Conservation (phyloP, 2,888 invertebrate species). For the Drosophila mulleri region DNA sequence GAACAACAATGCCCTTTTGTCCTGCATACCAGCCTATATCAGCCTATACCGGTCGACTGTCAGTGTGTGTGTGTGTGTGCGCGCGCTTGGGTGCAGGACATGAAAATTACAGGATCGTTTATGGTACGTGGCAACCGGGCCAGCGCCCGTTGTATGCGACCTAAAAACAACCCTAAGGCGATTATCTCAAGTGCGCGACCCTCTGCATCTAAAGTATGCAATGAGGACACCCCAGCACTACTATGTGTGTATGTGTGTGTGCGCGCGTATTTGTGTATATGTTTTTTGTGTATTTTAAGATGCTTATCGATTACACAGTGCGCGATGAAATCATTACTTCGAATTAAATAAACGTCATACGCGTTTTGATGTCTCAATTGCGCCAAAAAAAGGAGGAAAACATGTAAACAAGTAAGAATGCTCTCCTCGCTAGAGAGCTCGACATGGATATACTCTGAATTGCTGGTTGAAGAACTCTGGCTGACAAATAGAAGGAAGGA, state of each 20-base stretch:
- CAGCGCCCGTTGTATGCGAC: slow-evolving; percentile 38
- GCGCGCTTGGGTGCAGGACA: slow-evolving; percentile 14
- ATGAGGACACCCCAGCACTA: slow-evolving; percentile 39
- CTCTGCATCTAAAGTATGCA: slow-evolving; percentile 61
- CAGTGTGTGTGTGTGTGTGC: not conserved
- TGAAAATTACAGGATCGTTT: slow-evolving; percentile 78
- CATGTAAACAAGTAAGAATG: slow-evolving; percentile 5
- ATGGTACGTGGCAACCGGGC: slow-evolving; percentile 65
- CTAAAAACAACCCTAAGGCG: slow-evolving; percentile 83
- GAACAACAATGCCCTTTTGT: slow-evolving; percentile 79
- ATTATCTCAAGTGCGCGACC: slow-evolving; percentile 82
- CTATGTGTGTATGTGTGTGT: slow-evolving; percentile 14
- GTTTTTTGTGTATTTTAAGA: slow-evolving; percentile 69
- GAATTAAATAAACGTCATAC: slow-evolving; percentile 85
- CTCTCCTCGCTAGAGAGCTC: not conserved
- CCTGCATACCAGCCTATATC: slow-evolving; percentile 33
- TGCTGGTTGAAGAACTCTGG: too few relatives aligned
- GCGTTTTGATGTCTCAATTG: slow-evolving; percentile 78
- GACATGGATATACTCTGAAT: not conserved
- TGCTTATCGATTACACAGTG: slow-evolving; percentile 83
- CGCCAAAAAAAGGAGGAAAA: slow-evolving; percentile 18
- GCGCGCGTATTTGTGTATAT: slow-evolving; percentile 18
- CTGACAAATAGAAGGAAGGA: not conserved
- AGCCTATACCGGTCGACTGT: not conserved
- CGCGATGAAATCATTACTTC: slow-evolving; percentile 84